Percentiles rank a stretch among this genome's conserved stretches.
phyloP scores from a whole-genome alignment of 2,113 vertebrate species.

The Cochlearius cochlearius region DNA sequence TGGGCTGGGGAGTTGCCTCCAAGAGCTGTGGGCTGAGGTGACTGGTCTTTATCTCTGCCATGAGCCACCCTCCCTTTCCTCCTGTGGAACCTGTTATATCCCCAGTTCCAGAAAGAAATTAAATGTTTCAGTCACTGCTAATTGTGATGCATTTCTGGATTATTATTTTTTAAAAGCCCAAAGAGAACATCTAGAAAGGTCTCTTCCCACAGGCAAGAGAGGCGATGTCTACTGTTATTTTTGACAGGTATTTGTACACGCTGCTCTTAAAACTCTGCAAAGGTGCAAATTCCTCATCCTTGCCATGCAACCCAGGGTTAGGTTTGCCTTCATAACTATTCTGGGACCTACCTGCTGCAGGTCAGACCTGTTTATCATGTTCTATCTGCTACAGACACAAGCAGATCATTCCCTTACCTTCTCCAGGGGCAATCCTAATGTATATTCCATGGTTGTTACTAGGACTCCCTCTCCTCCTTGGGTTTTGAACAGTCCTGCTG shows the following conservation, averaged over 20 bases:
- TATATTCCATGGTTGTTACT: rapidly evolving
- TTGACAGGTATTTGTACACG: background rate
- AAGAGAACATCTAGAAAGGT: background rate
- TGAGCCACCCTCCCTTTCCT: background rate
- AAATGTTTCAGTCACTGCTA: background rate
- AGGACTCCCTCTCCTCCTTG: background rate
- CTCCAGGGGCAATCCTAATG: background rate
- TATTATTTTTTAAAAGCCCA: background rate
- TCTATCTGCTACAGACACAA: background rate
- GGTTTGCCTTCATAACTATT: background rate
- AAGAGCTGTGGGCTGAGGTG: background rate
- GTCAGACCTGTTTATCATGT: background rate
- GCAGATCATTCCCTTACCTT: background rate
- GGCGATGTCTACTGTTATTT: background rate
- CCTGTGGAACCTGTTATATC: rapidly evolving
- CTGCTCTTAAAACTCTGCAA: background rate
- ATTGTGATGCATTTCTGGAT: too few relatives aligned
- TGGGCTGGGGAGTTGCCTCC: background rate
- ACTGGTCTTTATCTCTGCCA: background rate
- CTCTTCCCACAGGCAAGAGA: background rate
- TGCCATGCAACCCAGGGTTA: background rate
- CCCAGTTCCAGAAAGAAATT: background rate
- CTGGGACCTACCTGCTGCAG: background rate
- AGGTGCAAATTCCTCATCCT: background rate
- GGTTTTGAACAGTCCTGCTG: background rate